These are phyloP conservation scores for Bimastos eiseni DNA, from an alignment of 2,888 invertebrate species.

Conservation along the genomic window DNA sequence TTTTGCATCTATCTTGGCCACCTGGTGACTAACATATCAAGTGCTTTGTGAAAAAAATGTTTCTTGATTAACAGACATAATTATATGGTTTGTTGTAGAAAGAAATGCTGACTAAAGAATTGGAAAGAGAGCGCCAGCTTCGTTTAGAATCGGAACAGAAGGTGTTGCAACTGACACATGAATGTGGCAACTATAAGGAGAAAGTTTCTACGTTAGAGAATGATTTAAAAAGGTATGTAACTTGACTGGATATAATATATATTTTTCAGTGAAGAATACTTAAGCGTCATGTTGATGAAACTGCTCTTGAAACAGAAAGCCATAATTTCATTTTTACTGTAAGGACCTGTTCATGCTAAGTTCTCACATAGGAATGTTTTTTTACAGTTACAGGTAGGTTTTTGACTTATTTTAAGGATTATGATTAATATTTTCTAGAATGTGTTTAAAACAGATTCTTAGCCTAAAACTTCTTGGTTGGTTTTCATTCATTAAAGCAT, in stretches of 20 bases:
- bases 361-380: not conserved
- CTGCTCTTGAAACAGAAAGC: not conserved
- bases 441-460: not conserved
- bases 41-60: no score
- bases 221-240: not conserved
- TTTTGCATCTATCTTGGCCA: no score
- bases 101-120: constrained; percentile 50
- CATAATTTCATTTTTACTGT: not conserved
- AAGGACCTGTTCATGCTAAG: not conserved
- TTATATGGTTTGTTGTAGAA: constrained; percentile 41
- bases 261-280: not conserved
- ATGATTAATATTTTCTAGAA: not conserved
- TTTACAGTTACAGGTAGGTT: not conserved
- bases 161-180: constrained; percentile 51
- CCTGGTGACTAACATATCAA: no score
- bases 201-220: not conserved
- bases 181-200: constrained; percentile 51
- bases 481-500: not conserved
- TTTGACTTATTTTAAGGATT: not conserved
- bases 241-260: not conserved
- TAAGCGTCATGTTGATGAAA: not conserved
- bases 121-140: constrained; percentile 56
- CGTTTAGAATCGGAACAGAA: constrained; percentile 53
- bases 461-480: not conserved
- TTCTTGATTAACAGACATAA: no score